Percentiles rank a stretch among this genome's conserved stretches.
Evolutionary conservation across 2,797 vertebrate genomes (phyloP).

Genomic region (Premnoplex brunnescens): DNA sequence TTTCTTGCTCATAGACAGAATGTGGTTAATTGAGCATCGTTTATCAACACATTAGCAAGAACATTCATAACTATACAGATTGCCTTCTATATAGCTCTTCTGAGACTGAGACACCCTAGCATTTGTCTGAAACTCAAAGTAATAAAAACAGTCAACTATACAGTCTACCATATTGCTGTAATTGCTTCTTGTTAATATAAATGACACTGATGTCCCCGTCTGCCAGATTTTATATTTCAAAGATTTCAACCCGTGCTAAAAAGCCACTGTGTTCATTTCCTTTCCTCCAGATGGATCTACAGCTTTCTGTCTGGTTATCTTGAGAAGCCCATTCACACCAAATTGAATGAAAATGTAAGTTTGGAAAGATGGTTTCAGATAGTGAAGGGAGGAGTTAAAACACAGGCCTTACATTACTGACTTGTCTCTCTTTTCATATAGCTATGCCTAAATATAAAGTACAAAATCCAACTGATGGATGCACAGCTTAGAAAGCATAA

Average conservation of each 20-base stretch:
- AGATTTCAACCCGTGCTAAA: background rate
- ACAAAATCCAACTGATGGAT: slow-evolving; percentile 50
- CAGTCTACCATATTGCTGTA: background rate
- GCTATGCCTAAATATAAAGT: slow-evolving; percentile 56
- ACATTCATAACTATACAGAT: background rate
- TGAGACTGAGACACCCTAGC: background rate
- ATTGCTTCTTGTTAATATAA: background rate
- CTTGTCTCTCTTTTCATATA: slow-evolving; percentile 17
- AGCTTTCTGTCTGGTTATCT: slow-evolving; percentile 64
- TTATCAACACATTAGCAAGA: background rate
- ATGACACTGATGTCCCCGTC: background rate
- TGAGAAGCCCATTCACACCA: slow-evolving; percentile 61
- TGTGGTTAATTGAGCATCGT: background rate
- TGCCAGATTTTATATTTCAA: background rate
- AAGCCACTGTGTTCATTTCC: background rate
- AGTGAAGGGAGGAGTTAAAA: background rate
- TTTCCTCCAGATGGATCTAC: slow-evolving; percentile 64
- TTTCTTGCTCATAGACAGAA: background rate
- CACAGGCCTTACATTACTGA: background rate
- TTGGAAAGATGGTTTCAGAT: background rate
- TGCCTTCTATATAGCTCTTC: background rate
- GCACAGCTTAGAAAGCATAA: slow-evolving; percentile 56
- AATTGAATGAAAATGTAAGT: slow-evolving; percentile 68
- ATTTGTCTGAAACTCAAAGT: background rate
- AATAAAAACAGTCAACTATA: background rate